Evolutionary conservation across 2,797 vertebrate genomes (phyloP).

Genomic region (Picus viridis): DNA sequence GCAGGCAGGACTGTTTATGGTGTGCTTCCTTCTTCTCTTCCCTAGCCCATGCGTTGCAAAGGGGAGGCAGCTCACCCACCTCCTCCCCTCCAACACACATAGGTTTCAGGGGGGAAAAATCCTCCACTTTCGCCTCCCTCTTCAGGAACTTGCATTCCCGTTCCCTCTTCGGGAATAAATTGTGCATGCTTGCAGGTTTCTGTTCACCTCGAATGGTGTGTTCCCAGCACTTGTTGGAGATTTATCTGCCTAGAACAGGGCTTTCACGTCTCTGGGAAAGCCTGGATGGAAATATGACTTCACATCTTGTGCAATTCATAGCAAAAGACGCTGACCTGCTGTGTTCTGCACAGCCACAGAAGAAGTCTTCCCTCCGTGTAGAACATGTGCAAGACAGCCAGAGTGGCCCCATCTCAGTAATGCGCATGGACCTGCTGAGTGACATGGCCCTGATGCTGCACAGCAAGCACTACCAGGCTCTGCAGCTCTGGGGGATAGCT

Average conservation of each 20-base stretch:
- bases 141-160: background rate
- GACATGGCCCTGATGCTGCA: background rate
- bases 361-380: background rate
- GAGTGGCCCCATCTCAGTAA: background rate
- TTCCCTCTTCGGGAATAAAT: background rate
- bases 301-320: background rate
- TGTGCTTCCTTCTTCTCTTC: background rate
- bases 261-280: background rate
- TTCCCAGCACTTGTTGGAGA: background rate
- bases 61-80: rapidly evolving
- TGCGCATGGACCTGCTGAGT: rapidly evolving
- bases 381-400: background rate
- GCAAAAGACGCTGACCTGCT: rapidly evolving
- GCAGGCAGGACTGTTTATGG: background rate
- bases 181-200: rapidly evolving
- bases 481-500: background rate
- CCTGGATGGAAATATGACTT: background rate
- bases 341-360: too few species aligned
- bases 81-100: background rate
- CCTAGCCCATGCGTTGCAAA: background rate
- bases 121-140: background rate
- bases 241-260: background rate
- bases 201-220: background rate
- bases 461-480: rapidly evolving
- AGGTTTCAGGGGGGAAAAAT: background rate